A percentile compares a stretch with the other conserved stretches of the same genome.
Evolutionary conservation across 2,888 invertebrate genomes (phyloP).

Genomic region (Thera obeliscata): DNA sequence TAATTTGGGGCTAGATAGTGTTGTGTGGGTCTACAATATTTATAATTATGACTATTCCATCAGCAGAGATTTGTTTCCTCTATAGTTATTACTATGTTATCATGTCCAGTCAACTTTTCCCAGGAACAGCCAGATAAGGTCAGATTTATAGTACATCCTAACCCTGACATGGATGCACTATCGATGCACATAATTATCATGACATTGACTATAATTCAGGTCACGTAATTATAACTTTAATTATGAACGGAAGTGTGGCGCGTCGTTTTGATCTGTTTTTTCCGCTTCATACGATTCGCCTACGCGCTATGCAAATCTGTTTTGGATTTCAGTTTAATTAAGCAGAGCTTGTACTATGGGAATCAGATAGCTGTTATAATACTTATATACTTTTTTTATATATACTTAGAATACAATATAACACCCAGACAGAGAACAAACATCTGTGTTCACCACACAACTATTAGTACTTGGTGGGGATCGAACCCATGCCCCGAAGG

Average conservation of each 20-base stretch:
- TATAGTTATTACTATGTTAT: not conserved
- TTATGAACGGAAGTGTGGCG: constrained; percentile 46
- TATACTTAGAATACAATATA: too few relatives aligned
- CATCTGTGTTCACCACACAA: too few relatives aligned
- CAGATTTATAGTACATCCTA: constrained; percentile 16
- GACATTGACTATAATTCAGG: constrained; percentile 58
- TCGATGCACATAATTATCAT: constrained; percentile 46
- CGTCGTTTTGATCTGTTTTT: constrained; percentile 51
- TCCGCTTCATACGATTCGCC: constrained; percentile 54
- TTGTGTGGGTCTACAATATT: too few relatives aligned
- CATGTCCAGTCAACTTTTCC: not conserved
- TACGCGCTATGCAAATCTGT: constrained; percentile 51
- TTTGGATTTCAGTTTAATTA: constrained; percentile 23
- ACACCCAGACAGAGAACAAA: too few relatives aligned
- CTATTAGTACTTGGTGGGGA: too few relatives aligned
- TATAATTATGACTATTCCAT: too few relatives aligned
- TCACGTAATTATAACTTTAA: constrained; percentile 44
- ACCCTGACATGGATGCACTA: constrained; percentile 49
- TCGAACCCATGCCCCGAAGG: too few relatives aligned
- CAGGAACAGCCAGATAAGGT: not conserved
- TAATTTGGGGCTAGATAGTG: too few relatives aligned
- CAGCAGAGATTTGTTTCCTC: not conserved
- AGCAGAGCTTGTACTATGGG: too few relatives aligned
- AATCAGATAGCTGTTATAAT: too few relatives aligned
- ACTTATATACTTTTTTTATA: too few relatives aligned